phyloP scores from a whole-genome alignment of 2,113 vertebrate genomes.

The Neomonachus schauinslandi region DNA sequence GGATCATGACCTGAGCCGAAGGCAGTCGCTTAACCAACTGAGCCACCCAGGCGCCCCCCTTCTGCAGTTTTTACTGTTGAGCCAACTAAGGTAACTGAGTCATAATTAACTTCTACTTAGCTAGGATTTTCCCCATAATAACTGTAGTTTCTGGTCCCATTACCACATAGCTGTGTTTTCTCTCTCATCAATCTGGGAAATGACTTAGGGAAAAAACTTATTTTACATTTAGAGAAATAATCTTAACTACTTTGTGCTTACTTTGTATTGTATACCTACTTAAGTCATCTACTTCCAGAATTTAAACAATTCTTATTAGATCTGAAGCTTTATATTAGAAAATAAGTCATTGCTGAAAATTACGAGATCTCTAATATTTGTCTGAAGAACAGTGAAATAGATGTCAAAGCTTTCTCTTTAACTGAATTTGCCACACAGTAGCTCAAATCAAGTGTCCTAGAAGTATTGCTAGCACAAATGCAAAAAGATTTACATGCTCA shows the following conservation, averaged over 20 bases:
- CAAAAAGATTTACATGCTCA: neutral
- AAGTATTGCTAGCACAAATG: neutral
- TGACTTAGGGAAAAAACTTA: neutral
- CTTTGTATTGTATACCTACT: neutral
- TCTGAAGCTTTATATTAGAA: constrained; percentile 55
- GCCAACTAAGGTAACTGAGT: neutral
- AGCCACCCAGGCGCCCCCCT: no score
- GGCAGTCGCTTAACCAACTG: no score
- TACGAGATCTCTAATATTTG: neutral
- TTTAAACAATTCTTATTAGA: neutral
- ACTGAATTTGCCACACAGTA: neutral
- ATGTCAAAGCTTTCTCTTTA: constrained; percentile 32
- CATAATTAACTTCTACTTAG: neutral
- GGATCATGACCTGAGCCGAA: no score
- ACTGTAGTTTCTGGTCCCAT: neutral
- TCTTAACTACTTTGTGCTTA: neutral
- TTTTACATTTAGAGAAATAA: neutral
- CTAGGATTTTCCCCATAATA: neutral
- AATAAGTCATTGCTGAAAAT: constrained; percentile 46
- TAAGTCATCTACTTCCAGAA: constrained; percentile 23
- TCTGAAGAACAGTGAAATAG: neutral
- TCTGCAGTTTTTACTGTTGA: neutral
- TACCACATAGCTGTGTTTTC: neutral
- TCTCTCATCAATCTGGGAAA: neutral
- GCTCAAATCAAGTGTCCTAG: neutral